phyloP scores from a whole-genome alignment of 1,140 invertebrate species.

The Asbolus verrucosus region DNA sequence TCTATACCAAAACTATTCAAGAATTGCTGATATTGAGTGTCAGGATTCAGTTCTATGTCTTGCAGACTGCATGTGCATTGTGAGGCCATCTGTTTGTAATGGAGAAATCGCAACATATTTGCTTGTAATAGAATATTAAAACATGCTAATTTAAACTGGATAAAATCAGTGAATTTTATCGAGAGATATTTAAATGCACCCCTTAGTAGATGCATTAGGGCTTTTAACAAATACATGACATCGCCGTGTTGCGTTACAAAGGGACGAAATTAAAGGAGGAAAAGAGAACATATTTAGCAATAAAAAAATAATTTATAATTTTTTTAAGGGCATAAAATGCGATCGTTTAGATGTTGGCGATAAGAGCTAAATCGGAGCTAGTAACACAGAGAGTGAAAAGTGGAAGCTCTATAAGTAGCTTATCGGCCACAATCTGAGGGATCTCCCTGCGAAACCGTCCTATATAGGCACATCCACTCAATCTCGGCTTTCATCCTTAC shows the following conservation, averaged over 20 bases:
- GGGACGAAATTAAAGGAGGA: conserved; percentile 7
- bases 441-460: conserved; percentile 7
- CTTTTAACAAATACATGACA: conserved; percentile 6
- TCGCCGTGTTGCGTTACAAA: conserved; percentile 7
- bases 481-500: conserved; percentile 51
- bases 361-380: conserved; percentile 22
- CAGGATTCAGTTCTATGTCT: too few relatives aligned
- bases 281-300: too few relatives aligned
- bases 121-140: not conserved
- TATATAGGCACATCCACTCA: conserved; percentile 41
- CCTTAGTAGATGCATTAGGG: conserved; percentile 37
- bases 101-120: too few relatives aligned
- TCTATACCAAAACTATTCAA: too few relatives aligned
- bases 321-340: conserved; percentile 11
- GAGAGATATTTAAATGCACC: conserved; percentile 40
- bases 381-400: conserved; percentile 20
- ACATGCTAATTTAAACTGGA: conserved; percentile 38
- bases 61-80: too few relatives aligned
- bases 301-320: too few relatives aligned
- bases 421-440: conserved; percentile 34
- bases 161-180: conserved; percentile 40
- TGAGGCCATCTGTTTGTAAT: too few relatives aligned
- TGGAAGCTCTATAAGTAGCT: conserved; percentile 38
- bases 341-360: conserved; percentile 21
- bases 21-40: too few relatives aligned